These are phyloP conservation scores for Resseliella maxima DNA, from an alignment of 2,888 invertebrate genomes.

Conservation along the genomic window DNA sequence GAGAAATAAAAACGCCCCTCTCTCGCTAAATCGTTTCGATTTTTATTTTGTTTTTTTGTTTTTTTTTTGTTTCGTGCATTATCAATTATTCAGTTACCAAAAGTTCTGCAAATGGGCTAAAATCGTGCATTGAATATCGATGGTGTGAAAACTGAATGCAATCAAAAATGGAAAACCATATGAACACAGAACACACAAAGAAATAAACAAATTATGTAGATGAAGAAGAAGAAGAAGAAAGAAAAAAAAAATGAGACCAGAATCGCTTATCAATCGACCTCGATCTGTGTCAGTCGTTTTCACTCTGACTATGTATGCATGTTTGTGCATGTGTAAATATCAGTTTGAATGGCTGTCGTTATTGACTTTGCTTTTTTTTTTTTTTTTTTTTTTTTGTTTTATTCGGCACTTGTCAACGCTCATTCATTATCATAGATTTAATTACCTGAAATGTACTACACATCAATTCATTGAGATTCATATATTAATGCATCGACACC, in stretches of 20 bases:
- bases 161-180: background rate
- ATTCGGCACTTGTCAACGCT: slow-evolving; percentile 1
- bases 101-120: background rate
- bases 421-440: slow-evolving; percentile 8
- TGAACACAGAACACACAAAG: no score
- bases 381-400: no score
- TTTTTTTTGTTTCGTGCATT: background rate
- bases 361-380: slow-evolving; percentile 20
- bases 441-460: slow-evolving; percentile 6
- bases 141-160: slow-evolving; percentile 5
- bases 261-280: slow-evolving; percentile 29
- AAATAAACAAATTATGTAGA: no score
- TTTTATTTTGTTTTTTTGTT: background rate
- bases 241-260: background rate
- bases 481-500: background rate
- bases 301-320: background rate
- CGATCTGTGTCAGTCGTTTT: background rate
- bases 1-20: no score
- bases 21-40: background rate
- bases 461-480: no score
- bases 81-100: background rate
- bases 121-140: background rate
- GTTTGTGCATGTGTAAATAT: background rate
- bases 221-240: background rate
- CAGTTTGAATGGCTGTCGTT: background rate